Percentiles rank a stretch among this genome's conserved stretches.
Conservation (phyloP, 1,140 invertebrate species). For the Elymnias hypermnestra region DNA sequence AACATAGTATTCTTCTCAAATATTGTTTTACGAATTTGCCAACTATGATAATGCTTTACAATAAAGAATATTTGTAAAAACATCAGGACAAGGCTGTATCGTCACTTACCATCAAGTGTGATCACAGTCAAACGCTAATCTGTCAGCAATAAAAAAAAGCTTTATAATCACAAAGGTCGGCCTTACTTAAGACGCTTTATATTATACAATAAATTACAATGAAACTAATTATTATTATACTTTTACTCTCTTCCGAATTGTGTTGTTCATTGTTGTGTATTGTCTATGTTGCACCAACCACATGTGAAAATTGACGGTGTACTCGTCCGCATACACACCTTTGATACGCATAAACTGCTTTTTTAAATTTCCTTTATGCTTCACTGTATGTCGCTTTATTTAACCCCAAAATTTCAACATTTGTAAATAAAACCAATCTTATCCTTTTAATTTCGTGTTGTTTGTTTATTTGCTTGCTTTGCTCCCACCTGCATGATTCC, state of each 20-base stretch:
- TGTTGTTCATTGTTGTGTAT: slow-evolving; percentile 70
- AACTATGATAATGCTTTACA: too few relatives aligned
- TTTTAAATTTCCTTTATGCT: slow-evolving; percentile 30
- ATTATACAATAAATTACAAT: neutral
- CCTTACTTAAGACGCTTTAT: too few relatives aligned
- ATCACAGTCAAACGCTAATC: too few relatives aligned
- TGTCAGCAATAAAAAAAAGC: too few relatives aligned
- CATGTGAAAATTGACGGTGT: slow-evolving; percentile 56
- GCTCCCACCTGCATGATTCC: slow-evolving; percentile 17
- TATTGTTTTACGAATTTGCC: too few relatives aligned
- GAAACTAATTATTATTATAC: slow-evolving; percentile 11
- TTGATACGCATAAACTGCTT: slow-evolving; percentile 27
- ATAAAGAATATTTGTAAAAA: too few relatives aligned
- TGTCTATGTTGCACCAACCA: slow-evolving; percentile 35
- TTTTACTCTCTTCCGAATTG: slow-evolving; percentile 43
- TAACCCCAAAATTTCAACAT: slow-evolving; percentile 21
- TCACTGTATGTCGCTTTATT: slow-evolving; percentile 45
- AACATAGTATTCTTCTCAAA: neutral
- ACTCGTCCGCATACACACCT: slow-evolving; percentile 37
- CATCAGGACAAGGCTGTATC: neutral
- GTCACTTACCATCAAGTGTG: too few relatives aligned
- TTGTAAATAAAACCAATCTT: slow-evolving; percentile 30
- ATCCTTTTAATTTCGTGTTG: slow-evolving; percentile 10
- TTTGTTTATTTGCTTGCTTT: slow-evolving; percentile 25
- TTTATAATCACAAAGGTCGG: too few relatives aligned